A percentile compares a stretch with the other conserved stretches of the same genome.
phyloP scores from a whole-genome alignment of 2,888 invertebrate species.

The Toxonevra muliebris region DNA sequence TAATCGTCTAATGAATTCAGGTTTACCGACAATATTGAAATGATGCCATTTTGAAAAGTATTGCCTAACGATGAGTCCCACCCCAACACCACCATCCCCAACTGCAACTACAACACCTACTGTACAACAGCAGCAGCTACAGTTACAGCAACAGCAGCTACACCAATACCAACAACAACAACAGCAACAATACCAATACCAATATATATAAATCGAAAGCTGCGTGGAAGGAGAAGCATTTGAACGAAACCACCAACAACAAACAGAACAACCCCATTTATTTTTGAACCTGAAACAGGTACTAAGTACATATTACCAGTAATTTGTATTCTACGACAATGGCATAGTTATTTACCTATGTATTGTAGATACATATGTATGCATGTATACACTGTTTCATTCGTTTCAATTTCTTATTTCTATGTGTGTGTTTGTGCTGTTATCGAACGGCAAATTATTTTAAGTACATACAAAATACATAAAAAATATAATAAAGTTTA shows the following conservation, averaged over 20 bases:
- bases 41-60: constrained; percentile 51
- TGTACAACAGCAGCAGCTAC: constrained; percentile 4
- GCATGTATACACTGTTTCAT: not conserved
- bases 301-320: constrained; percentile 10
- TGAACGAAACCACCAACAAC: constrained; percentile 41
- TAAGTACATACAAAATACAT: not conserved
- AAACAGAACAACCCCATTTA: constrained; percentile 4
- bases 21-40: constrained; percentile 59
- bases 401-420: too few relatives aligned
- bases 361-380: not conserved
- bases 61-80: constrained; percentile 36
- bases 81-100: constrained; percentile 30
- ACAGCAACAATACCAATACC: constrained; percentile 26
- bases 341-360: not conserved
- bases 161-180: constrained; percentile 39
- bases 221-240: constrained; percentile 28
- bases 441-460: too few relatives aligned
- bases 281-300: constrained; percentile 34
- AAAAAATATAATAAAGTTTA: not conserved
- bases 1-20: constrained; percentile 59
- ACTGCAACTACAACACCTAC: constrained; percentile 1
- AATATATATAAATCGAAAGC: constrained; percentile 34
- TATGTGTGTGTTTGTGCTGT: too few relatives aligned
- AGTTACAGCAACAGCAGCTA: constrained; percentile 13
- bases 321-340: not conserved